Percentiles rank a stretch among this genome's conserved stretches.
These are phyloP conservation scores for Rotaria macrura DNA, from an alignment of 2,888 invertebrate genomes.

Conservation along the genomic window DNA sequence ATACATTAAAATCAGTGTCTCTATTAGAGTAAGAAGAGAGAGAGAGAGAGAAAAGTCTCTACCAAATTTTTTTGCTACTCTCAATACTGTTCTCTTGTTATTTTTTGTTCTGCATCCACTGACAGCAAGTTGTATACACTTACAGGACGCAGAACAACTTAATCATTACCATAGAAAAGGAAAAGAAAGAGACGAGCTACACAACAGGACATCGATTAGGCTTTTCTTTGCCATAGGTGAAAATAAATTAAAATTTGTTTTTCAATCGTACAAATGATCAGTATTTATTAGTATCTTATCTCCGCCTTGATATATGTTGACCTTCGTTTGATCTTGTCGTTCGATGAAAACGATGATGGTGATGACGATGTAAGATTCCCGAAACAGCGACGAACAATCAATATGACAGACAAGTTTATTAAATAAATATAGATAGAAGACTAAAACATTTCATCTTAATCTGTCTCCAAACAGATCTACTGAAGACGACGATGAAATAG, in stretches of 20 bases:
- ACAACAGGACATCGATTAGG: not conserved
- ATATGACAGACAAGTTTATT: not conserved
- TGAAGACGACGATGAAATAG: not conserved
- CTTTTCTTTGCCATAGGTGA: not conserved
- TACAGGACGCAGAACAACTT: not conserved
- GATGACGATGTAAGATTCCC: too few relatives aligned
- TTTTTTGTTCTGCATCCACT: not conserved
- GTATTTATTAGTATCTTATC: not conserved
- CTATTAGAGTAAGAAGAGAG: not conserved
- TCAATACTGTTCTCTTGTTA: not conserved
- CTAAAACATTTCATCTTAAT: not conserved
- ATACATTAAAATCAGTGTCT: not conserved
- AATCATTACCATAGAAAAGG: not conserved
- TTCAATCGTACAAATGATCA: not conserved
- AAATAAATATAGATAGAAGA: not conserved
- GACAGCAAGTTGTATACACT: not conserved
- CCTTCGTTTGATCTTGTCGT: not conserved
- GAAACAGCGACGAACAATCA: not conserved
- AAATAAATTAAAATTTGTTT: not conserved
- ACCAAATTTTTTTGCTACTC: not conserved
- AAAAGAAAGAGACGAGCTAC: not conserved
- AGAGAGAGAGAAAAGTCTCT: not conserved
- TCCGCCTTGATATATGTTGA: not conserved
- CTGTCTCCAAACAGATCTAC: constrained; percentile 1
- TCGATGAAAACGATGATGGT: too few relatives aligned